These are phyloP conservation scores for Uromys caudimaculatus DNA, from an alignment of 2,797 vertebrate species.

Conservation along the genomic window DNA sequence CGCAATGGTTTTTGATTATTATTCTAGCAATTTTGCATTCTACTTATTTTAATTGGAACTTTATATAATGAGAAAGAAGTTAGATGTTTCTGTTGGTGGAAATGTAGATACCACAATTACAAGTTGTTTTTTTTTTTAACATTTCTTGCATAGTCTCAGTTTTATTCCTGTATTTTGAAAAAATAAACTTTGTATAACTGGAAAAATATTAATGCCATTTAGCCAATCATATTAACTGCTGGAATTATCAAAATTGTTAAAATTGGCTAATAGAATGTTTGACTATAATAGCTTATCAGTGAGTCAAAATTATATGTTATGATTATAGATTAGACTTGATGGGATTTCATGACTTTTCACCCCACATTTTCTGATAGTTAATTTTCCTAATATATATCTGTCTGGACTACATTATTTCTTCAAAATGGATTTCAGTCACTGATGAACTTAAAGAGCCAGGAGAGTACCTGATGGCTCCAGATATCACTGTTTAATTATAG, in stretches of 20 bases:
- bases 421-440: not conserved
- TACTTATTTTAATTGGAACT: slow-evolving; percentile 46
- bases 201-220: not conserved
- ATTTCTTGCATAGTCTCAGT: not conserved
- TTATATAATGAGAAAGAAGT: not conserved
- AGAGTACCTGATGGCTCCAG: not conserved
- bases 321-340: slow-evolving; percentile 56
- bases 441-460: not conserved
- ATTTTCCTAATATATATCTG: slow-evolving; percentile 44
- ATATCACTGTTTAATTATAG: not conserved
- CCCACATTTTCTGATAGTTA: not conserved
- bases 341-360: not conserved
- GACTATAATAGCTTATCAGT: slow-evolving; percentile 28
- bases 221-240: not conserved
- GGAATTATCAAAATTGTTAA: not conserved
- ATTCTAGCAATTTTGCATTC: not conserved
- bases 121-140: not conserved
- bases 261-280: slow-evolving; percentile 56
- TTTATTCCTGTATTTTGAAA: not conserved
- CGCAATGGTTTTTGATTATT: not conserved
- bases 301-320: slow-evolving; percentile 10
- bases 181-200: not conserved
- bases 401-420: slow-evolving; percentile 11
- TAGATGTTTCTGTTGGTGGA: not conserved
- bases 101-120: not conserved